phyloP scores from a whole-genome alignment of 2,888 invertebrate genomes.

The Parelbella ahira region DNA sequence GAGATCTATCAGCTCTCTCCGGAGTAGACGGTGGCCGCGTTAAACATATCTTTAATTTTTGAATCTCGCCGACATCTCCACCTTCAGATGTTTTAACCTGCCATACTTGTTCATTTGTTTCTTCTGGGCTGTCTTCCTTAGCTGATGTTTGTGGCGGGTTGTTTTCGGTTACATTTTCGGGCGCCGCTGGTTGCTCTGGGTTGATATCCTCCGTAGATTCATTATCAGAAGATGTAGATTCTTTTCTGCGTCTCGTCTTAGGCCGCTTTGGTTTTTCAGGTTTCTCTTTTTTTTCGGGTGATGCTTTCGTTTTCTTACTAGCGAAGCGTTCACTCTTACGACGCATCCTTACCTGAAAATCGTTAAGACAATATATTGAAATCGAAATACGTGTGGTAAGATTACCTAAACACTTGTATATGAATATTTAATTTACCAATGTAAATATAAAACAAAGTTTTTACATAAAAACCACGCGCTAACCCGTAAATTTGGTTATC shows the following conservation, averaged over 20 bases:
- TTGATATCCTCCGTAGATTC: conserved; percentile 64
- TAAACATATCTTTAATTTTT: conserved; percentile 83
- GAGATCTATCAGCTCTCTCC: conserved; percentile 73
- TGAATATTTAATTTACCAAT: conserved; percentile 22
- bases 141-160: conserved; percentile 46
- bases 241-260: conserved; percentile 78
- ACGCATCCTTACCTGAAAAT: conserved; percentile 80
- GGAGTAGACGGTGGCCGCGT: conserved; percentile 80
- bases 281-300: conserved; percentile 83
- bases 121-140: conserved; percentile 59
- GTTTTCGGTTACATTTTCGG: conserved; percentile 35
- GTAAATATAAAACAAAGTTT: background rate
- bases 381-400: no score
- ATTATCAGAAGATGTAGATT: conserved; percentile 77
- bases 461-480: conserved; percentile 2
- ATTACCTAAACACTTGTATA: no score
- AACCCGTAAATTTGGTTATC: conserved; percentile 5
- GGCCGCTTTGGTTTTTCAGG: conserved; percentile 76
- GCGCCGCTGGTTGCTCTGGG: background rate
- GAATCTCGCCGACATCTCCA: conserved; percentile 80
- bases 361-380: no score
- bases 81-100: conserved; percentile 74
- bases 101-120: conserved; percentile 72
- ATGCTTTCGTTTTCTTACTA: conserved; percentile 82
- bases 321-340: conserved; percentile 87